Evolutionary conservation across 2,113 vertebrate genomes (phyloP).

Genomic region (zebrafish (Danio rerio)): DNA sequence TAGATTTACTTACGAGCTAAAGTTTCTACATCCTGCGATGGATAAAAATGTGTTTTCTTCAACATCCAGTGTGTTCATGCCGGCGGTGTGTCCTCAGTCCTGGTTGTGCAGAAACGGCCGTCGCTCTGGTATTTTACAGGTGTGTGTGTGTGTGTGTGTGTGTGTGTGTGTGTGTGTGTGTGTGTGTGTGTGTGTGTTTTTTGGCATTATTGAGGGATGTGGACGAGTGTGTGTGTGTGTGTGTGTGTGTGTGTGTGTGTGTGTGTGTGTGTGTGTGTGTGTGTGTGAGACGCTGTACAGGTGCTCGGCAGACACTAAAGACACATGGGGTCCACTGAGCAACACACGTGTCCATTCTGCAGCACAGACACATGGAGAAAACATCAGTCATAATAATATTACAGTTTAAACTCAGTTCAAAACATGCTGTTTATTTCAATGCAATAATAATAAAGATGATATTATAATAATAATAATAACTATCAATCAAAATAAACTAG

Average conservation of each 20-base stretch:
- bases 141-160: conserved; percentile 59
- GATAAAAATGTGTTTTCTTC: conserved; percentile 70
- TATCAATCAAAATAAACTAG: no score
- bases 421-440: no score
- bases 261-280: no score
- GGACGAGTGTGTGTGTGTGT: conserved; percentile 60
- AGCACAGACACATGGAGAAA: conserved; percentile 54
- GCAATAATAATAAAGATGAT: no score
- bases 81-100: conserved; percentile 76
- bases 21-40: conserved; percentile 56
- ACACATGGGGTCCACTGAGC: conserved; percentile 99
- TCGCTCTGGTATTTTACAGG: conserved; percentile 72
- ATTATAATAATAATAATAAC: no score
- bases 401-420: no score
- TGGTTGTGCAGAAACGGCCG: conserved; percentile 54
- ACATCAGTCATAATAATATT: neutral
- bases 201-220: conserved; percentile 72
- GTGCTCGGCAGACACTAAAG: conserved; percentile 88
- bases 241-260: no score
- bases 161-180: no score
- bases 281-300: conserved; percentile 74
- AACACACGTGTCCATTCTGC: conserved; percentile 97
- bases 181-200: no score
- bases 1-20: conserved; percentile 71
- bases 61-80: conserved; percentile 82